Base-by-base conservation (phyloP, 2,888 invertebrate genomes). In the Holacanthella duospinosa region DNA sequence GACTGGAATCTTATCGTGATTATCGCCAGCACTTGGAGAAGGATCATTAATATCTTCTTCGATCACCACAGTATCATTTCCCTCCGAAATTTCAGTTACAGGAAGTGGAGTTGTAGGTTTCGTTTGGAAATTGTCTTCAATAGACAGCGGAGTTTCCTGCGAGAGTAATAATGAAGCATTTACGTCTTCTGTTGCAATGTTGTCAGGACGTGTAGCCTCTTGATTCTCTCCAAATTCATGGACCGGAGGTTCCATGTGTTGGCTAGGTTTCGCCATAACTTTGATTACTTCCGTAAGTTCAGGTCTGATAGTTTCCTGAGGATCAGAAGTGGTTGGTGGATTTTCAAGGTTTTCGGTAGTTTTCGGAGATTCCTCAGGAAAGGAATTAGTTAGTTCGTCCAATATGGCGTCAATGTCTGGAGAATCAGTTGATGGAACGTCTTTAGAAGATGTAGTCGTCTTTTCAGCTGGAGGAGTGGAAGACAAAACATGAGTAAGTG, bases 201-300 rank as follows among this genome's bases (percentile, higher is more conserved):
- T 36, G 36, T 6, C 6, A 36, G 16, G 9, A 36, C 16, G 6
- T 4, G n/a, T 21, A 4, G 48, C 4, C 4, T 9, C 48, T 48
- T 27, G 55, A 6, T 6, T 12, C 29, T 27, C 19, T 29, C 21
- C n/a, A 26, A 59, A 59, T 21, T 59, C 59, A 26, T 43, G 44
- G 6, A 25, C 12, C 19, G 59, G 59, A 4, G 59, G 59, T 26
- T 59, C 26, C 44, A 59, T n/a, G 19, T 36, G 6, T 44, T 36
- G 29, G 44, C 59, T 59, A 2, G 59, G 59, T 53, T 53, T n/a
- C n/a, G 21, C 9, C 54, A 53, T 53, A 36, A 36, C 16, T 36
- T 6, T 36, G 16, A n/a, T n/a, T n/a, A 21, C 21, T n/a, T 48
- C 48, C 4, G 48, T 48, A 9, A 16, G 48, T 21, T 48, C 48